Evolutionary conservation across 2,888 invertebrate species (phyloP).

Genomic region (Neoascia interrupta): DNA sequence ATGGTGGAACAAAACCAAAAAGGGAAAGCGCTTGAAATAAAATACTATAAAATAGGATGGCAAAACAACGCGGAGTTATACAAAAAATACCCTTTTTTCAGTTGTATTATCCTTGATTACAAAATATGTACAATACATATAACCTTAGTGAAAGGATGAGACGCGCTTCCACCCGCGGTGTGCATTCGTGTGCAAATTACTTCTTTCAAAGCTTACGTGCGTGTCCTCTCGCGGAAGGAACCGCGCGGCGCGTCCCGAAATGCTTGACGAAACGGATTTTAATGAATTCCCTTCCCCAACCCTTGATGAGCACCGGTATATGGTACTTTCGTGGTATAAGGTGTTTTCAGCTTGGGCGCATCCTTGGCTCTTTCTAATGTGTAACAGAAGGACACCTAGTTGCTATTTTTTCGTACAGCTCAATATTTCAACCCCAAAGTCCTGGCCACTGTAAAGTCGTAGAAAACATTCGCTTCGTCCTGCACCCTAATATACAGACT

Average conservation of each 20-base stretch:
- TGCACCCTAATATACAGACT: no score
- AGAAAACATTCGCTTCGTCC: no score
- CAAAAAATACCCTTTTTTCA: conserved; percentile 39
- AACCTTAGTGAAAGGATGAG: not conserved
- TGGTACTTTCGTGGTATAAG: conserved; percentile 31
- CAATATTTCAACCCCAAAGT: no score
- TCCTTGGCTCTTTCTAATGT: conserved; percentile 11
- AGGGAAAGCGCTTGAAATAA: conserved; percentile 2
- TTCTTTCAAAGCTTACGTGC: not conserved
- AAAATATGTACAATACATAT: no score
- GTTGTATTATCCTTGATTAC: conserved; percentile 41
- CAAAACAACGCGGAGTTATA: conserved; percentile 24
- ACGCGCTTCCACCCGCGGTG: conserved; percentile 12
- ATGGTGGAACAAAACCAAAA: not conserved
- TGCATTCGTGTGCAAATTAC: conserved; percentile 37
- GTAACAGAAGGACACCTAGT: no score
- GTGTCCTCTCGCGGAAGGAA: not conserved
- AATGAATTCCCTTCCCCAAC: conserved; percentile 35
- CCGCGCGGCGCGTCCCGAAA: no score
- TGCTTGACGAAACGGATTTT: conserved; percentile 28
- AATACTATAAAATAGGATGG: conserved; percentile 22
- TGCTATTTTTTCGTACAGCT: no score
- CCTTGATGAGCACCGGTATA: conserved; percentile 30
- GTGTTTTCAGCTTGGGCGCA: not conserved
- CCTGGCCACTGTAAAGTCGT: no score